Evolutionary conservation across 1,140 invertebrate genomes (phyloP), one percentile per base, ranked within the genome.

Genomic region (Drosophila nebulosa): DNA sequence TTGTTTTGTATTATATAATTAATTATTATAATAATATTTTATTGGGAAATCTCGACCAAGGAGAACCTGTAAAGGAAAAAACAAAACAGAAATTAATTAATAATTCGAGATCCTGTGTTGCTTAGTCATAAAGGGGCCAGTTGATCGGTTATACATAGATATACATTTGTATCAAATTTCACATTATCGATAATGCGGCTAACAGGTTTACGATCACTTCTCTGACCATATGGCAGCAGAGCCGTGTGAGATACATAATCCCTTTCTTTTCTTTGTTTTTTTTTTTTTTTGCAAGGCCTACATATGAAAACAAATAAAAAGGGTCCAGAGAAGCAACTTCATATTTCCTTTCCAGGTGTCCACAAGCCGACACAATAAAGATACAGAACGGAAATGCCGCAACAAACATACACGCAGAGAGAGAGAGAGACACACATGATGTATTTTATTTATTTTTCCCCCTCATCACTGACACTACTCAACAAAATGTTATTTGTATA

Each of bases 31-130:
- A 32, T 55, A 55, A 18, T 52, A n/a, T 55, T 30, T 55, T 32
- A 10, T 14, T 14, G 52, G 52, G 24, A 73, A 69, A 70, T 80
- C 78, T 81, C 51, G 61, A 81, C 61, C 80, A 67, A 60, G 69
- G 39, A 46, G 57, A 78, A 78, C 70, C 81, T 85, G 69, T 10
- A 78, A 86, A 9, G 26, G 7, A 55, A 36, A 35, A 26, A 6
- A 30, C 7, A 30, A 14, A n/a, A 26, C 3, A 50, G 21, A 36
- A 14, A 10, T 10, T 10, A 7, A 21, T 46, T 21, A 46, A 3
- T 21, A 14, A n/a, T 36, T n/a, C n/a, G 26, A 27, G 26, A 27
- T 30, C 27, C 27, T 30, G n/a, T n/a, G n/a, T n/a, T n/a, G n/a
- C n/a, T n/a, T n/a, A 9, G 27, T 30, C 10, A 30, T 30, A 46